Conservation (phyloP, 1,140 invertebrate species). For the Neodiprion pinetum region DNA sequence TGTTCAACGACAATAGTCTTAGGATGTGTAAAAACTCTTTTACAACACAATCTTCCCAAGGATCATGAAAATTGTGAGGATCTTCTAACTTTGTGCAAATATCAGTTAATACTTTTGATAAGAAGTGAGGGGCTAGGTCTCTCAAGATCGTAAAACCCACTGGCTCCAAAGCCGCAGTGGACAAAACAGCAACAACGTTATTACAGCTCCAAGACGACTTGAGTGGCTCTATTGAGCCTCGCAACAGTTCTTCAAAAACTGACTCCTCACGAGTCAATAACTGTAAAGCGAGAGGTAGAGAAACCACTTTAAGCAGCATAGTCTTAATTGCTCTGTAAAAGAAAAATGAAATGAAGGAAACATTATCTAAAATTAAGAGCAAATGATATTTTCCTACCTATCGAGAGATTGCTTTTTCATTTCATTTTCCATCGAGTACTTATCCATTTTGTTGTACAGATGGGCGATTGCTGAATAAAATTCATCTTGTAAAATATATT, state of each 20-base stretch:
- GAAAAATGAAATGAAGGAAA: background rate
- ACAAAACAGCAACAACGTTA: slow-evolving; percentile 48
- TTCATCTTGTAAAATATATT: slow-evolving; percentile 38
- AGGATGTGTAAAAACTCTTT: slow-evolving; percentile 51
- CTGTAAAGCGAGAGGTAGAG: slow-evolving; percentile 49
- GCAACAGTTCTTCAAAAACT: slow-evolving; percentile 53
- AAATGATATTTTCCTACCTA: slow-evolving; percentile 38
- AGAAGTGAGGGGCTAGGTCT: slow-evolving; percentile 48
- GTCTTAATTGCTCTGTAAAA: slow-evolving; percentile 48
- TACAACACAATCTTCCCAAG: slow-evolving; percentile 46
- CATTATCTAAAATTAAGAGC: slow-evolving; percentile 8
- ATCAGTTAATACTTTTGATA: slow-evolving; percentile 52
- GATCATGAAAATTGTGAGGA: slow-evolving; percentile 47
- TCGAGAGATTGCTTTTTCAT: slow-evolving; percentile 52
- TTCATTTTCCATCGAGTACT: slow-evolving; percentile 55
- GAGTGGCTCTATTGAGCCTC: slow-evolving; percentile 50
- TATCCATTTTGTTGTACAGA: slow-evolving; percentile 55
- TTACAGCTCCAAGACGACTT: slow-evolving; percentile 50
- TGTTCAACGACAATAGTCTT: slow-evolving; percentile 52
- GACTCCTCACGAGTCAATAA: slow-evolving; percentile 44
- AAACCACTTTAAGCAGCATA: slow-evolving; percentile 50
- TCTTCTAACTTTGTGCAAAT: slow-evolving; percentile 46
- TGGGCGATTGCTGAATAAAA: slow-evolving; percentile 50
- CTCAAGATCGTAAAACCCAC: slow-evolving; percentile 42
- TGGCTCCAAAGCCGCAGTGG: slow-evolving; percentile 46